Evolutionary conservation across 1,140 invertebrate genomes (phyloP).

Genomic region (Formica exsecta): DNA sequence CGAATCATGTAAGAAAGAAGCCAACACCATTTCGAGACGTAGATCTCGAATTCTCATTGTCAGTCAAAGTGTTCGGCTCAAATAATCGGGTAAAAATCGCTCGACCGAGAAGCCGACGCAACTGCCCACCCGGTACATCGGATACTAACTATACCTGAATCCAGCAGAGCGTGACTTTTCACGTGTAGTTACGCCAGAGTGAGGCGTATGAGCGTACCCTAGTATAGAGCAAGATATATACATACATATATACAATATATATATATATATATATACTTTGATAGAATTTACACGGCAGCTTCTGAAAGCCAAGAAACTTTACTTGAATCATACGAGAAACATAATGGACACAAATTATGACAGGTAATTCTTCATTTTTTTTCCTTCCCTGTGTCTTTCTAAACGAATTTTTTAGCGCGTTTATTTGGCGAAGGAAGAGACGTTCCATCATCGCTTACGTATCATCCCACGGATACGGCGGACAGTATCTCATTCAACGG

Average conservation of each 20-base stretch:
- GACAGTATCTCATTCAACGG: slow-evolving; percentile 57
- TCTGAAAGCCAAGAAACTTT: slow-evolving; percentile 67
- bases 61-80: slow-evolving; percentile 8
- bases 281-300: slow-evolving; percentile 80
- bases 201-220: slow-evolving; percentile 68
- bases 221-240: slow-evolving; percentile 69
- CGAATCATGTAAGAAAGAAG: background rate
- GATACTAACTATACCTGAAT: slow-evolving; percentile 78
- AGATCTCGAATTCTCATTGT: slow-evolving; percentile 9
- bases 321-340: slow-evolving; percentile 51
- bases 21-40: background rate
- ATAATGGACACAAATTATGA: slow-evolving; percentile 70
- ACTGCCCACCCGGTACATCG: slow-evolving; percentile 80
- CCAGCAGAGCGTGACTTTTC: slow-evolving; percentile 84
- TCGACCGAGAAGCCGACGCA: background rate
- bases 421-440: slow-evolving; percentile 48
- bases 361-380: slow-evolving; percentile 55
- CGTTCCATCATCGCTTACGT: background rate
- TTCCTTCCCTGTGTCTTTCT: slow-evolving; percentile 14
- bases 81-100: slow-evolving; percentile 20
- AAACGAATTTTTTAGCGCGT: slow-evolving; percentile 33
- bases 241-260: background rate
- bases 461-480: slow-evolving; percentile 12
- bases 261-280: slow-evolving; percentile 66
- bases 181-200: slow-evolving; percentile 78